A percentile compares a stretch with the other conserved stretches of the same genome.
These are phyloP conservation scores for Dicrurus megarhynchus DNA, from an alignment of 2,113 vertebrate species.

Conservation along the genomic window DNA sequence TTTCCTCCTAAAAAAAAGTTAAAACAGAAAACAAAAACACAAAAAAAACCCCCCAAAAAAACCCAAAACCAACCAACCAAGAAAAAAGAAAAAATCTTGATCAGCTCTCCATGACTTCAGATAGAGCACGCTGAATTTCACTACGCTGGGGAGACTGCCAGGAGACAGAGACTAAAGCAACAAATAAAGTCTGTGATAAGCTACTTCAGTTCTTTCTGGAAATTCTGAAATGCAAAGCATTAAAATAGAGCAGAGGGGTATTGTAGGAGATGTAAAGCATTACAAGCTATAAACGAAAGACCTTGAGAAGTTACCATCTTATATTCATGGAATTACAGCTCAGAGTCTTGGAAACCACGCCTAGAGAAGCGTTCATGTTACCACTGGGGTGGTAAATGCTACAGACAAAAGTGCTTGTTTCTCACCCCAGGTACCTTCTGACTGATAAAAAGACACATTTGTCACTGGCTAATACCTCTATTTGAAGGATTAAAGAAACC, in stretches of 20 bases:
- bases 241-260: neutral
- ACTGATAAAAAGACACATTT: neutral
- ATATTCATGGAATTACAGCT: neutral
- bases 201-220: neutral
- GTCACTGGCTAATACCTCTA: neutral
- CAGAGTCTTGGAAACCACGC: neutral
- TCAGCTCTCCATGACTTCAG: neutral
- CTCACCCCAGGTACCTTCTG: neutral
- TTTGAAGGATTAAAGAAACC: neutral
- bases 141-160: neutral
- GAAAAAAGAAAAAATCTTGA: neutral
- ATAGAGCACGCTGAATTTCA: neutral
- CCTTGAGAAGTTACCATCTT: neutral
- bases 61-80: neutral
- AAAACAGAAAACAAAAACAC: neutral
- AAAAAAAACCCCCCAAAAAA: neutral
- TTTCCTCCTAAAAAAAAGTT: accelerated
- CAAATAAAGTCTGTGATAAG: neutral
- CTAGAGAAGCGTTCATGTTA: neutral
- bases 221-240: neutral
- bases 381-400: neutral
- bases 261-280: neutral
- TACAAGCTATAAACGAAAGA: neutral
- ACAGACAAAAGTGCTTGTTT: neutral
- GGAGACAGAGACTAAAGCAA: neutral